Conservation (phyloP, 2,113 vertebrate genomes). For the Notothenia rossii region DNA sequence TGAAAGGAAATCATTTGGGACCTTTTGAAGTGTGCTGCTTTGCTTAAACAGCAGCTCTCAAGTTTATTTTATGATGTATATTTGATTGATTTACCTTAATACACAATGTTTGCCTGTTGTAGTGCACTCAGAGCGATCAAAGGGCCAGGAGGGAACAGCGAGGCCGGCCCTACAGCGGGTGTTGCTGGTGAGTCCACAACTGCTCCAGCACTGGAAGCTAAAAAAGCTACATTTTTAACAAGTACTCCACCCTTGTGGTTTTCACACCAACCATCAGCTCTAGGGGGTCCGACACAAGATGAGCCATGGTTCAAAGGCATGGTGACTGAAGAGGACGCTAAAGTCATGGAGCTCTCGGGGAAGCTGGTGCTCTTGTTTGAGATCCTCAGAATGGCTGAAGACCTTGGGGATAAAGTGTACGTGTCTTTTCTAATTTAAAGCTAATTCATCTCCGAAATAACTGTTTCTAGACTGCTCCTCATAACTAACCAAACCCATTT, state of each 20-base stretch:
- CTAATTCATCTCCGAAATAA: neutral
- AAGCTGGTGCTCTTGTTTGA: slow-evolving; percentile 95
- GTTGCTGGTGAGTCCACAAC: slow-evolving; percentile 44
- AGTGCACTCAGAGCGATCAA: slow-evolving; percentile 15
- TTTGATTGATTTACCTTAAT: neutral
- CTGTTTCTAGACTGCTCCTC: neutral
- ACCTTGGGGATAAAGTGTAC: slow-evolving; percentile 96
- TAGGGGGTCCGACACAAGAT: slow-evolving; percentile 78
- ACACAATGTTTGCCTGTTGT: neutral
- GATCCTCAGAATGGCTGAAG: slow-evolving; percentile 93
- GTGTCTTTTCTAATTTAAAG: neutral
- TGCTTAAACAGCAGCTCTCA: neutral
- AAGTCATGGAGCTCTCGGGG: slow-evolving; percentile 92
- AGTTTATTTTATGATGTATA: neutral
- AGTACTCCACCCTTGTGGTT: neutral
- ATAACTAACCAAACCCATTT: neutral
- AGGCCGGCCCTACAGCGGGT: slow-evolving; percentile 22
- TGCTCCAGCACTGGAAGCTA: slow-evolving; percentile 83
- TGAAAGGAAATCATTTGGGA: neutral
- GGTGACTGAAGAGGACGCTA: slow-evolving; percentile 89
- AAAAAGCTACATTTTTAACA: neutral
- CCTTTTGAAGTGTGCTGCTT: no score
- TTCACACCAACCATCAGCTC: slow-evolving; percentile 55
- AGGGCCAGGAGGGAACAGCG: neutral
- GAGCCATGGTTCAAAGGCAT: slow-evolving; percentile 91